Conservation (phyloP, 2,113 vertebrate genomes). For the Myrmecophaga tridactyla region DNA sequence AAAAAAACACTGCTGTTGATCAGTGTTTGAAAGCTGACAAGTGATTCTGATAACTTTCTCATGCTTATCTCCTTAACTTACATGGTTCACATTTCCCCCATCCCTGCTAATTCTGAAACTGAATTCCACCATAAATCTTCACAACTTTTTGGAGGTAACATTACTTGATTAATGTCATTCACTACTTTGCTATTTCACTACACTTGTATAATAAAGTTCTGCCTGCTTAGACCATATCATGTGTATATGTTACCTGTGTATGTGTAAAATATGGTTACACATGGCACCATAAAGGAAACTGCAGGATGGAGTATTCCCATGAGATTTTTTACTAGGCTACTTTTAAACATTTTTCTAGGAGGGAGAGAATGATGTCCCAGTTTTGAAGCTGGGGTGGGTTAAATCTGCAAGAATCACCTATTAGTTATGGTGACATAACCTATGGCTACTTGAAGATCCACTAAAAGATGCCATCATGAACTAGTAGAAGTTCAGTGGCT, state of each 20-base stretch:
- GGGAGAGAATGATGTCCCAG: neutral
- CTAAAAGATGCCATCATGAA: neutral
- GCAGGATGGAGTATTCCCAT: neutral
- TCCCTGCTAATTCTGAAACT: too few relatives aligned
- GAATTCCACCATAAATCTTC: neutral
- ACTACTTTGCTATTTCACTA: neutral
- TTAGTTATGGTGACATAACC: neutral
- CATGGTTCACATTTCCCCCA: neutral
- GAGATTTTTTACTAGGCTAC: neutral
- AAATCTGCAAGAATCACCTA: neutral
- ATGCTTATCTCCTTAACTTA: neutral
- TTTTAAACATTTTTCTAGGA: neutral
- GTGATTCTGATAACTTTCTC: neutral
- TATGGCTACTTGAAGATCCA: too few relatives aligned
- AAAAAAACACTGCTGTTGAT: neutral
- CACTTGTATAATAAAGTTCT: neutral
- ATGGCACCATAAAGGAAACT: neutral
- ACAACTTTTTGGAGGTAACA: neutral
- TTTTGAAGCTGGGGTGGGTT: neutral
- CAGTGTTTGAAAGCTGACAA: neutral
- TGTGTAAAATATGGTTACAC: neutral
- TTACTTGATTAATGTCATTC: neutral
- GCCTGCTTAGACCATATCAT: fast-evolving
- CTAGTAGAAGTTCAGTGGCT: neutral
- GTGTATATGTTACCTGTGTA: neutral